Percentiles rank a stretch among this genome's conserved stretches.
These are phyloP conservation scores for Xylocopa sonorina DNA, from an alignment of 1,140 invertebrate species.

Conservation along the genomic window DNA sequence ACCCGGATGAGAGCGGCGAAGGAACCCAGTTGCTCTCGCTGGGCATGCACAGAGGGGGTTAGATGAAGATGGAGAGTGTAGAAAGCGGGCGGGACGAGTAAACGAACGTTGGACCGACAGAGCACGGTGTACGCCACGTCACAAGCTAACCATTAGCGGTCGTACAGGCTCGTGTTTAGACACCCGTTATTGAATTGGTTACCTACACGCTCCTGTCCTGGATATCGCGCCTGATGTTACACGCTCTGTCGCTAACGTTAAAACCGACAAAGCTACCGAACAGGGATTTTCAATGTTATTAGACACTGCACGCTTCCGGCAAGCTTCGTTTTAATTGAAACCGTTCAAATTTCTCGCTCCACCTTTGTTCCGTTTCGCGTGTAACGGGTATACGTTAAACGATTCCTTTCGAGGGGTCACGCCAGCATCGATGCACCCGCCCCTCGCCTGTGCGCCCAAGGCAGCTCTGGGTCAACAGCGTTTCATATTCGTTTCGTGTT, in stretches of 20 bases:
- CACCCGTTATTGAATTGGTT: conserved; percentile 67
- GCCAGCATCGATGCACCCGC: too few relatives aligned
- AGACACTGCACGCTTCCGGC: background rate
- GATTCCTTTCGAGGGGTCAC: background rate
- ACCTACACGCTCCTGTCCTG: conserved; percentile 62
- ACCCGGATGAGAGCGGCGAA: conserved; percentile 35
- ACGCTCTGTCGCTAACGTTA: conserved; percentile 58
- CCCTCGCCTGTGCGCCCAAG: too few relatives aligned
- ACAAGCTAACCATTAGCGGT: conserved; percentile 66
- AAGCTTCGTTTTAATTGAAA: conserved; percentile 7
- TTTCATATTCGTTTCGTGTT: conserved; percentile 2
- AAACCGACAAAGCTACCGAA: conserved; percentile 57
- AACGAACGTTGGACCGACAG: conserved; percentile 40
- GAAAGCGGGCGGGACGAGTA: conserved; percentile 36
- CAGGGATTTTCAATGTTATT: conserved; percentile 39
- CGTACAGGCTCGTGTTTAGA: conserved; percentile 64
- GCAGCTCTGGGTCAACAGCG: background rate
- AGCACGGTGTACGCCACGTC: conserved; percentile 45
- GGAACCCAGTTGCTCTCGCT: conserved; percentile 1
- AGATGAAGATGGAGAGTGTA: conserved; percentile 28
- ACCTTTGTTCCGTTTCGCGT: background rate
- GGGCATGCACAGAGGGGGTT: background rate
- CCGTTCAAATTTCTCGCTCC: background rate
- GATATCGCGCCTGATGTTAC: conserved; percentile 63
- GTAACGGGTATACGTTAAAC: background rate